These are phyloP conservation scores for Fratercula arctica DNA, from an alignment of 2,797 vertebrate species.

Conservation along the genomic window DNA sequence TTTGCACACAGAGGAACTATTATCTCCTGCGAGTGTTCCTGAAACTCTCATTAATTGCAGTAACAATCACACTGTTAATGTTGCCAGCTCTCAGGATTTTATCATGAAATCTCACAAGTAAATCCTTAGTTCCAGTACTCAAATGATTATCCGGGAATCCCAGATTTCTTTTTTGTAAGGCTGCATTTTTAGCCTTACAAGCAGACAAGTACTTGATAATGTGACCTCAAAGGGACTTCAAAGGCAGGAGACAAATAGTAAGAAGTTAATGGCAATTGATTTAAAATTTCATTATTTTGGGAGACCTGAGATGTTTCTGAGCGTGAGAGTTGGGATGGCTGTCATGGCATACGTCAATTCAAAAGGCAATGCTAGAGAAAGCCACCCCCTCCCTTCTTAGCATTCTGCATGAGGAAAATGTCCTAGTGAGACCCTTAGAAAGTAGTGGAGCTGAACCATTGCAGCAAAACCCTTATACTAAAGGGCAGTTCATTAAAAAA, in stretches of 20 bases:
- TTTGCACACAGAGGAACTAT: background rate
- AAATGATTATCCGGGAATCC: background rate
- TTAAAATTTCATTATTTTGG: background rate
- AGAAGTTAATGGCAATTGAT: background rate
- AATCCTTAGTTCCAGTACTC: background rate
- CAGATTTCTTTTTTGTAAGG: background rate
- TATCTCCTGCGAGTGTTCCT: background rate
- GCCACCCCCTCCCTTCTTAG: background rate
- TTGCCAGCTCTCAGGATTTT: background rate
- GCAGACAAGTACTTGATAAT: background rate
- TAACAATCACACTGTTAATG: background rate
- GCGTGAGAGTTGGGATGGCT: background rate
- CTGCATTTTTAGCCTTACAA: background rate
- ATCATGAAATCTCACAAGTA: background rate
- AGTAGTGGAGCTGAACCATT: background rate
- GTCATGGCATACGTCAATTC: background rate
- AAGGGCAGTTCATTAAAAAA: background rate
- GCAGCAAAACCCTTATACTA: background rate
- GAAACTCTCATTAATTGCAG: slow-evolving; percentile 18
- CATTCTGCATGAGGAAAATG: background rate
- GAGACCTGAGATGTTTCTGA: background rate
- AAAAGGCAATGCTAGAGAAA: background rate
- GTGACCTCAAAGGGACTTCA: background rate
- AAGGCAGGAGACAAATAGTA: background rate
- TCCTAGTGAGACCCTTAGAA: background rate